Base-by-base conservation (phyloP, 2,113 vertebrate genomes). In the Psilopogon haemacephalus region DNA sequence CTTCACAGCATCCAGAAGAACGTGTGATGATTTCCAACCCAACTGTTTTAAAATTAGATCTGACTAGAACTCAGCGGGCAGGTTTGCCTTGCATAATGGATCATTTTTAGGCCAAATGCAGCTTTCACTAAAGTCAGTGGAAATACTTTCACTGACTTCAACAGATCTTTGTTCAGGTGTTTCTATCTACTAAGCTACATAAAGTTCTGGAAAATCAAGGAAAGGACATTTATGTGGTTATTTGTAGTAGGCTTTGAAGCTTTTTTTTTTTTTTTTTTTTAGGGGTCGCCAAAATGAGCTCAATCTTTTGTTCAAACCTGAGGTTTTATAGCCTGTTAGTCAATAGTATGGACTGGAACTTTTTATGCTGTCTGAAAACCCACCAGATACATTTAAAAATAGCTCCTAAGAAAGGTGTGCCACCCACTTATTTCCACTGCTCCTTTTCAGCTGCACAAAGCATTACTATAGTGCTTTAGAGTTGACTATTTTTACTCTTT, bases 391-490 rank as follows among this genome's bases (percentile, higher is more conserved):
- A 2, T 78, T 90, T 92, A 84, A 92, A 96, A 93, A 85, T n/a
- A 90, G 9, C 44, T 83, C 26, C 54, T 65, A 28, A 18, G 60
- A 78, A 89, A 63, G 65, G 23, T 3, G 5, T 28, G 44, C 59
- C 73, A 85, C 48, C 54, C 55, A 65, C 68, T 28, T 28, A 59
- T 55, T 89, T 23, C 58, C 72, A 86, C 79, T 68, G 46, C 35
- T 95, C 64, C 86, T 97, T 95, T 96, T 82, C 87, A 88, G 46
- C 78, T 68, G 74, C 79, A 70, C 32, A 56, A 84, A 59, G 18
- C 71, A 62, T 54, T 73, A 83, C 79, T 55, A 10, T 40, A 8
- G n/a, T 84, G 75, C 59, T 94, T 85, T 63, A 48, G 69, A 26
- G 65, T 54, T 38, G 74, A 63, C 70, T 84, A 35, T 92, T 93